Evolutionary conservation across 2,888 invertebrate species (phyloP).

Genomic region (Campopleginae sp.): DNA sequence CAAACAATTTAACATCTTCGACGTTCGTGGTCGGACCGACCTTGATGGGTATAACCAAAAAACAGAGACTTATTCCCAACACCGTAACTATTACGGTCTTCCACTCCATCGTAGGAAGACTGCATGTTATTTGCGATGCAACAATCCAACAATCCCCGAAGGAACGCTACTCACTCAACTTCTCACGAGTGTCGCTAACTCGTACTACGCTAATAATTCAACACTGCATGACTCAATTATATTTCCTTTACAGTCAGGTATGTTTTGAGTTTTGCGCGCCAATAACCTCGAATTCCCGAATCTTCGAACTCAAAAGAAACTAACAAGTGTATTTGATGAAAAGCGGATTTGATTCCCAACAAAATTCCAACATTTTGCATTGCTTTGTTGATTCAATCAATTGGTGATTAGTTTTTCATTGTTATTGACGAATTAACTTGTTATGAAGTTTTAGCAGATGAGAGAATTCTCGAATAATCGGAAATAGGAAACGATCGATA

Average conservation of each 20-base stretch:
- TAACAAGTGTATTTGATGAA: not conserved
- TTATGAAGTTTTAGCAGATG: not conserved
- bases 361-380: not conserved
- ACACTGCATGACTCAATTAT: slow-evolving; percentile 62
- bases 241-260: slow-evolving; percentile 33
- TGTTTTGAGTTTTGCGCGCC: slow-evolving; percentile 29
- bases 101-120: slow-evolving; percentile 80
- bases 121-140: slow-evolving; percentile 64
- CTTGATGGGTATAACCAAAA: slow-evolving; percentile 85
- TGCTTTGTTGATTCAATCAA: not conserved
- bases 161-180: slow-evolving; percentile 54
- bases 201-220: slow-evolving; percentile 41
- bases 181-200: slow-evolving; percentile 35
- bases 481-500: slow-evolving; percentile 21
- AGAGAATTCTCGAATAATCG: slow-evolving; percentile 35
- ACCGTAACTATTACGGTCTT: slow-evolving; percentile 78
- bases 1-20: slow-evolving; percentile 83
- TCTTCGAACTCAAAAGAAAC: not conserved
- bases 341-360: not conserved
- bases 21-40: slow-evolving; percentile 76
- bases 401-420: not conserved
- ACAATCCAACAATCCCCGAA: not conserved
- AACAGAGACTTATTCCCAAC: slow-evolving; percentile 82
- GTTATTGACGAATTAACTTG: not conserved
- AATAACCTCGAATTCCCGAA: not conserved